Percentiles rank a stretch among this genome's conserved stretches.
phyloP scores from a whole-genome alignment of 2,888 invertebrate genomes.

The Drosophila ezoana region DNA sequence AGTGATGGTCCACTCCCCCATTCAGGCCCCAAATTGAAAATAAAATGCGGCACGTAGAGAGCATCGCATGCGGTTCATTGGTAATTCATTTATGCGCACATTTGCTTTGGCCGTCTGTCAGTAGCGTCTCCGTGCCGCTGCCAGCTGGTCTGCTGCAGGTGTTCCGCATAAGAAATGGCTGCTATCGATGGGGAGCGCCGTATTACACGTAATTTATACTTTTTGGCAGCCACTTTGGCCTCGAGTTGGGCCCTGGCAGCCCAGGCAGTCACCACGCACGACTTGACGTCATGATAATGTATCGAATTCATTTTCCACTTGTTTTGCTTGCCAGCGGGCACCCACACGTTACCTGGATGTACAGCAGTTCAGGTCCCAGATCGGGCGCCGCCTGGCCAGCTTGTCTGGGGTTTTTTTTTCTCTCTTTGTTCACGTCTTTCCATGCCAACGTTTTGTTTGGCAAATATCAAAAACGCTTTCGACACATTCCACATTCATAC shows the following conservation, averaged over 20 bases:
- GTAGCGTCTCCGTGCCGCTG: neutral
- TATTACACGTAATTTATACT: conserved; percentile 75
- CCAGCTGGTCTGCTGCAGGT: conserved; percentile 58
- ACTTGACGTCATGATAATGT: conserved; percentile 79
- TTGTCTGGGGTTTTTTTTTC: conserved; percentile 24
- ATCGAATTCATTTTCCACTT: conserved; percentile 80
- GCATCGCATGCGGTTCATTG: conserved; percentile 76
- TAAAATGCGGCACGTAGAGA: conserved; percentile 62
- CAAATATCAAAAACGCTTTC: conserved; percentile 77
- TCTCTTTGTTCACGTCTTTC: conserved; percentile 22
- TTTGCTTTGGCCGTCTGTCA: conserved; percentile 47
- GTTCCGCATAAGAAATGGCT: conserved; percentile 76
- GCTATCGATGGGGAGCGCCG: conserved; percentile 63
- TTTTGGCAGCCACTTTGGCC: conserved; percentile 73
- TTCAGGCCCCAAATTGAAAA: conserved; percentile 67
- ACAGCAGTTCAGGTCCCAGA: neutral
- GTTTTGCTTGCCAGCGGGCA: conserved; percentile 69
- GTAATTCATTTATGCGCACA: conserved; percentile 80
- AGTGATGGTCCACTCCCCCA: conserved; percentile 3
- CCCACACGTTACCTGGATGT: conserved; percentile 9
- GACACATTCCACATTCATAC: conserved; percentile 80
- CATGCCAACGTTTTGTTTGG: conserved; percentile 69
- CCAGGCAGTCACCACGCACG: conserved; percentile 68
- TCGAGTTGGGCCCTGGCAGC: conserved; percentile 7
- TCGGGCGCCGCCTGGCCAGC: conserved; percentile 11